Conservation (phyloP, 2,888 invertebrate genomes). For the Cancer borealis region DNA sequence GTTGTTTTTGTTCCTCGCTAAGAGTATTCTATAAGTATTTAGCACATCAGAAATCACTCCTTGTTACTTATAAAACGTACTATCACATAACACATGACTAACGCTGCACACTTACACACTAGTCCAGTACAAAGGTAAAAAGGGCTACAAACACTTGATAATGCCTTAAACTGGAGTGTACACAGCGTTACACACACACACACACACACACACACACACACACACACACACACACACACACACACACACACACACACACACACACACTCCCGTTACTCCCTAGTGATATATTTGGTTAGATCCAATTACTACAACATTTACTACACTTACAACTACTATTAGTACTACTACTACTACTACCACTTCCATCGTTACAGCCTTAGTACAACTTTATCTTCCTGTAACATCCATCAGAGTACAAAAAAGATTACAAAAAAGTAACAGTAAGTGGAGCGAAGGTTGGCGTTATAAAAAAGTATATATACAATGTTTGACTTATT, state of each 20-base stretch:
- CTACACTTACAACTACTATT: not conserved
- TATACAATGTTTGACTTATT: not conserved
- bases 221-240: constrained; percentile 24
- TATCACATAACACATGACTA: constrained; percentile 34
- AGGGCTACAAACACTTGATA: constrained; percentile 2
- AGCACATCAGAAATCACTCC: constrained; percentile 29
- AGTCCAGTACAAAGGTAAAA: constrained; percentile 38
- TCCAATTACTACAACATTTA: not conserved
- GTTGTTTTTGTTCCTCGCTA: not conserved
- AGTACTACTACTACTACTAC: not conserved
- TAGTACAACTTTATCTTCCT: constrained; percentile 12
- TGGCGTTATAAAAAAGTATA: constrained; percentile 21
- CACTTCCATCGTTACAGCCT: constrained; percentile 29
- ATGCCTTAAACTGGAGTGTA: constrained; percentile 14
- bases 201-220: constrained; percentile 43
- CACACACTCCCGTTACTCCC: constrained; percentile 6
- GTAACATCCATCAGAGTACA: constrained; percentile 16
- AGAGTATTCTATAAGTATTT: constrained; percentile 7
- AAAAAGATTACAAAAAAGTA: not conserved
- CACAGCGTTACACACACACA: not conserved
- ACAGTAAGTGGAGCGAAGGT: not conserved
- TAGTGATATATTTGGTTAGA: constrained; percentile 39
- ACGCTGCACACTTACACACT: not conserved
- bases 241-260: not conserved
- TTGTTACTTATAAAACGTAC: constrained; percentile 18